Evolutionary conservation across 2,888 invertebrate species (phyloP).

Genomic region (Dione juno): DNA sequence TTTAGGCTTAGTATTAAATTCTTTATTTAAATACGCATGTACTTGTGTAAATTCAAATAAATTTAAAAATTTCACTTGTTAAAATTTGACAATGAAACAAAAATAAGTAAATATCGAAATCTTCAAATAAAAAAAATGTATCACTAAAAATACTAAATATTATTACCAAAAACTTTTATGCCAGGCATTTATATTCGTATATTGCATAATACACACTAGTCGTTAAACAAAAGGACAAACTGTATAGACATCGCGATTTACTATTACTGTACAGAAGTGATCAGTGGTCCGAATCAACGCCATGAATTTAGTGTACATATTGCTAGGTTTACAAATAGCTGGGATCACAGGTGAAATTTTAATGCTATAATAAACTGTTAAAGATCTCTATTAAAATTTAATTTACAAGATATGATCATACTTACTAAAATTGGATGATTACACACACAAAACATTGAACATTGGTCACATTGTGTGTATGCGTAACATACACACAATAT

Average conservation of each 20-base stretch:
- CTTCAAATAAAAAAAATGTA: too few species aligned
- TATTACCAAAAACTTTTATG: not conserved
- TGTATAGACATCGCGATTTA: slow-evolving; percentile 35
- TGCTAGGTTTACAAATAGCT: slow-evolving; percentile 36
- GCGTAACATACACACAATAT: too few species aligned
- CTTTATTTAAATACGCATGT: too few species aligned
- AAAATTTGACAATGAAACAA: too few species aligned
- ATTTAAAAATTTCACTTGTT: not conserved
- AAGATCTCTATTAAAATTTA: not conserved
- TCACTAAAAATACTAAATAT: not conserved
- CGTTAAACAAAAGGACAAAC: slow-evolving; percentile 47
- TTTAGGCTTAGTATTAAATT: too few species aligned
- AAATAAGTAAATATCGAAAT: too few species aligned
- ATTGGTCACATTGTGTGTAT: too few species aligned
- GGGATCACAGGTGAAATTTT: slow-evolving; percentile 42
- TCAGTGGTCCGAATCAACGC: slow-evolving; percentile 40
- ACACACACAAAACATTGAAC: too few species aligned
- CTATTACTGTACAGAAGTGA: slow-evolving; percentile 43
- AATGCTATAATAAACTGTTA: not conserved
- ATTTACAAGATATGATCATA: not conserved
- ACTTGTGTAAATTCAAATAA: not conserved
- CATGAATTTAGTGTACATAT: slow-evolving; percentile 41
- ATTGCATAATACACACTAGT: slow-evolving; percentile 42
- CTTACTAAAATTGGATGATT: too few species aligned
- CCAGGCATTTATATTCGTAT: slow-evolving; percentile 18